Evolutionary conservation across 2,888 invertebrate genomes (phyloP), one percentile per base, ranked within the genome.

Genomic region (Drosophila kambysellisi): DNA sequence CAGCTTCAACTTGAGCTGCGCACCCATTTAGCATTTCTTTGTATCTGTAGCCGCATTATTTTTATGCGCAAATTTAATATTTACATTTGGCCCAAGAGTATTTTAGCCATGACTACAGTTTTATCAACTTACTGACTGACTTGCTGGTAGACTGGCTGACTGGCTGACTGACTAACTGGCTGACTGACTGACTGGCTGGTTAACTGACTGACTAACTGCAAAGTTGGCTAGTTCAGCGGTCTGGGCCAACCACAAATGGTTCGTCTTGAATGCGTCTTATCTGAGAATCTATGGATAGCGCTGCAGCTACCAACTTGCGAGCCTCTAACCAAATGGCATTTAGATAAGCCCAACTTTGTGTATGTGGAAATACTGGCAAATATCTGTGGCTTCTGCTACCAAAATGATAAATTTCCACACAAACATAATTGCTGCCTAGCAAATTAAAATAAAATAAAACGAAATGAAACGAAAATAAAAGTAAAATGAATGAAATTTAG

Each of bases 51-150:
- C 30, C 70, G 58, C 37, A 29, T 54, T 39, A 29, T 39, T 84
- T 89, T 84, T 83, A 84, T 84, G 83, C 78, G 53, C 72, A 84
- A 87, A 89, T 84, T 84, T 84, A 89, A 84, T 85, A 85, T 85
- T 85, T 87, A 89, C 76, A 87, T 85, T 89, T 79, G 82, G 74
- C 51, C 76, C 79, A 76, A 84, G 82, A 87, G 88, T 88, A 84
- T 84, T 83, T 80, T 20, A 60, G 61, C 53, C 53, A n/a, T 20
- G 56, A 41, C 70, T 30, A 62, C 43, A 63, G 46, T 72, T 77
- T 77, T 77, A 76, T 76, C 76, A 76, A 77, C 78, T 64, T 25
- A 37, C 53, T 54, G 46, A 25, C 46, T 53, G 32, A 32, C 72
- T 51, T 17, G 32, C 57, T 48, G 20, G 11, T 32, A 37, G 46